Evolutionary conservation across 2,888 invertebrate genomes (phyloP), one percentile per base, ranked within the genome.

Genomic region (Formica aserva): DNA sequence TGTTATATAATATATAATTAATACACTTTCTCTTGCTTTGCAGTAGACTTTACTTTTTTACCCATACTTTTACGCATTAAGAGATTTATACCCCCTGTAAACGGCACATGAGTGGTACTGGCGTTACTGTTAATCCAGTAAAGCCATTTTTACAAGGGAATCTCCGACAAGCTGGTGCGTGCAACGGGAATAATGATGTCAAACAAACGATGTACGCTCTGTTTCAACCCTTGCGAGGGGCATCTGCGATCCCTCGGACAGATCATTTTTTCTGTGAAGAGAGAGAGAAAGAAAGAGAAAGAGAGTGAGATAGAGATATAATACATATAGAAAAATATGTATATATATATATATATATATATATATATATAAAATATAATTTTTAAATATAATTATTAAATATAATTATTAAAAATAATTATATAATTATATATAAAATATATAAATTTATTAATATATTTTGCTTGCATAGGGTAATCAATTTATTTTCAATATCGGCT

Each of bases 151-250:
- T 84, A 82, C 82, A 77, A 69, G 83, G 67, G 85, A 86, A 88
- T 88, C 86, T 75, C 84, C 35, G 80, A 41, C 89, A 89, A 89
- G 83, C 86, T 89, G 89, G 86, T 88, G 86, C 85, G 74, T 67
- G 80, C 85, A 88, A 88, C 90, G 90, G 90, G 91, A 92, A 93
- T 94, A 93, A 94, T 92, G 92, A 94, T 93, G 93, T 93, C 92
- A 93, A 94, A 92, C 91, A 91, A 92, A 91, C 89, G 91, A 71
- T 71, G 89, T 90, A 88, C 87, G 90, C 87, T 87, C 90, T 83
- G 86, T 60, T 72, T 52, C 85, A 88, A 88, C 88, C 87, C 86
- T 89, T 89, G 83, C 78, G 69, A 89, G 82, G 77, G 86, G 71
- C 90, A 90, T 91, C 91, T 89, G 87, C 69, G 86, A 86, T 86